Evolutionary conservation across 2,113 vertebrate species (phyloP), one percentile per base, ranked within the genome.

Genomic region (Sylvia atricapilla): DNA sequence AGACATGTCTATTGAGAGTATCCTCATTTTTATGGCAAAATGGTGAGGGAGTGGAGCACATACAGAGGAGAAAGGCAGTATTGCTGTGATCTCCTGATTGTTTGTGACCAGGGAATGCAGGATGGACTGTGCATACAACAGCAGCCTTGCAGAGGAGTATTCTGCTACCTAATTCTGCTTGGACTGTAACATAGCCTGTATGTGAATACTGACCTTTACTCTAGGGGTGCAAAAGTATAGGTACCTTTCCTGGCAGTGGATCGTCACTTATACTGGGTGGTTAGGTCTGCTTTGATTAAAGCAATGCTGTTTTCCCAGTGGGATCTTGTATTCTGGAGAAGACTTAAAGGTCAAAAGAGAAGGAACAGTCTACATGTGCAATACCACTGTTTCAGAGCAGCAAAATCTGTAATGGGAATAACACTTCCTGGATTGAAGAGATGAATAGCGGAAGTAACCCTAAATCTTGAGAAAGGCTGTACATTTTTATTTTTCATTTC

Each of bases 391-490:
- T 86, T 56, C 70, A 81, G 39, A 80, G 33, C 43, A 90, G 79
- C 47, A 90, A 84, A 63, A 69, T 35, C n/a, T 47, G 7, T 91
- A n/a, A 59, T 0, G 2, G n/a, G 55, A 81, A 47, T 59, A 88
- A 44, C 0, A 3, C 28, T 95, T 95, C 47, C 79, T 30, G 28
- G 39, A 64, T 47, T 91, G 30, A 72, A 23, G 30, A 47, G 39
- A 7, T 56, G 68, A 70, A 28, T 55, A 56, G 52, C 20, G 64
- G 90, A 95, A 95, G 80, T 92, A 86, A 44, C 39, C 20, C 6
- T 14, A 47, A 43, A 4, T 78, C 31, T 97, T 96, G 92, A 88
- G 95, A 97, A 93, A 97, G 62, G 14, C 56, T 89, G 93, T 92
- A 81, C 64, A 84, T 84, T 93, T 92, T 70, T 24, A 19, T 16